Percentiles rank a stretch among this genome's conserved stretches.
phyloP scores from a whole-genome alignment of 2,113 vertebrate genomes.

The Nibea albiflora region DNA sequence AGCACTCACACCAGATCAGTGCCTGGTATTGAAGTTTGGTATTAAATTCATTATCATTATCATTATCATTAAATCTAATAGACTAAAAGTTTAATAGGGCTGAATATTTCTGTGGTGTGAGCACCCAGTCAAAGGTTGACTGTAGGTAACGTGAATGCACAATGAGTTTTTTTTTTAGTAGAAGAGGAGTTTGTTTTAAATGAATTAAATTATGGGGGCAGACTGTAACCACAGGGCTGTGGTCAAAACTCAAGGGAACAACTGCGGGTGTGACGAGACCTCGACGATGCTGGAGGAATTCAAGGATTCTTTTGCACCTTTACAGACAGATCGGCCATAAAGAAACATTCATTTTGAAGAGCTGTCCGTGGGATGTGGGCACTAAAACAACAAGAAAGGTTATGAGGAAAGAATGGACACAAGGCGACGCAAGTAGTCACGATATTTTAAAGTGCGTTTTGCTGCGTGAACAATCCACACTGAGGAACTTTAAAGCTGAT shows the following conservation, averaged over 20 bases:
- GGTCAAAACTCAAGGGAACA: neutral
- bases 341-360: neutral
- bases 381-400: neutral
- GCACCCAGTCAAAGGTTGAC: neutral
- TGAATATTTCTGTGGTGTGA: no score
- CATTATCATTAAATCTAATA: neutral
- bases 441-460: neutral
- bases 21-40: neutral
- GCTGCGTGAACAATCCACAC: neutral
- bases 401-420: neutral
- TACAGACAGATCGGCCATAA: neutral
- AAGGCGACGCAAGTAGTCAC: neutral
- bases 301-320: neutral
- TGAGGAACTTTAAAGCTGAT: neutral
- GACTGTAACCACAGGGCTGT: neutral
- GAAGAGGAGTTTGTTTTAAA: slow-evolving; percentile 1
- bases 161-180: neutral
- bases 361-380: neutral
- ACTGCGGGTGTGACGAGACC: neutral
- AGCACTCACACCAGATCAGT: neutral
- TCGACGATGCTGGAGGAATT: neutral
- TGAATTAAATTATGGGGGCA: slow-evolving; percentile 1
- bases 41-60: neutral
- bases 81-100: neutral
- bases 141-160: neutral